Evolutionary conservation across 1,140 invertebrate genomes (phyloP).

Genomic region (Conopomorpha cramerella): DNA sequence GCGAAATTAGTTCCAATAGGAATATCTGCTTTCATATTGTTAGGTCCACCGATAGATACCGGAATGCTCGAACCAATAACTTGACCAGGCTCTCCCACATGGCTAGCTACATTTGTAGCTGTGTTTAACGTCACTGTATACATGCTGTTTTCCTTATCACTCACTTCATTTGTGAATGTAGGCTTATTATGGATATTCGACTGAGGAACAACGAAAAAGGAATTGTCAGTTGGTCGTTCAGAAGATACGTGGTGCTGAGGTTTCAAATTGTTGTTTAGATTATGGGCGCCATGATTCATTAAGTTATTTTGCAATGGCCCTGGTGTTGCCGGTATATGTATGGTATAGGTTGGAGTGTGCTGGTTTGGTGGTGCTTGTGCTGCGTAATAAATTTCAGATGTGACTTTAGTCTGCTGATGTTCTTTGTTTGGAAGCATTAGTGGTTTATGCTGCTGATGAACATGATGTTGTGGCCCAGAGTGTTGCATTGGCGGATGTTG

Average conservation of each 20-base stretch:
- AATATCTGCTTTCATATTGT: constrained; percentile 45
- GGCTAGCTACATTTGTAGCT: constrained; percentile 28
- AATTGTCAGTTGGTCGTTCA: too few species aligned
- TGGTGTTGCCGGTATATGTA: constrained; percentile 25
- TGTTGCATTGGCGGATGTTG: too few species aligned
- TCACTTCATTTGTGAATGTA: constrained; percentile 8
- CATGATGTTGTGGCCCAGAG: too few species aligned
- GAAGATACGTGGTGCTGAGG: too few species aligned
- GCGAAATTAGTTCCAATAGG: constrained; percentile 56
- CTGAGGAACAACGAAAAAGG: constrained; percentile 13
- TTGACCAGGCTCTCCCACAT: constrained; percentile 17
- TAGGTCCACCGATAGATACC: constrained; percentile 21
- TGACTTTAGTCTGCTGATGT: constrained; percentile 43
- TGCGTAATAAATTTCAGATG: constrained; percentile 57
- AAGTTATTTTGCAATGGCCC: constrained; percentile 5
- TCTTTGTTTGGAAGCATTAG: constrained; percentile 15
- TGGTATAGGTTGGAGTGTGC: constrained; percentile 30
- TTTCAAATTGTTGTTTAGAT: too few species aligned
- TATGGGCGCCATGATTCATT: constrained; percentile 13
- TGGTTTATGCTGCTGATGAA: constrained; percentile 3
- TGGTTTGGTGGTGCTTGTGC: constrained; percentile 37
- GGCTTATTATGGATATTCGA: constrained; percentile 24
- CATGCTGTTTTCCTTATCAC: constrained; percentile 21
- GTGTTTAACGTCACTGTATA: constrained; percentile 38
- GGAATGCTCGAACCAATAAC: constrained; percentile 34